phyloP scores from a whole-genome alignment of 2,113 vertebrate genomes.

The Athene noctua region DNA sequence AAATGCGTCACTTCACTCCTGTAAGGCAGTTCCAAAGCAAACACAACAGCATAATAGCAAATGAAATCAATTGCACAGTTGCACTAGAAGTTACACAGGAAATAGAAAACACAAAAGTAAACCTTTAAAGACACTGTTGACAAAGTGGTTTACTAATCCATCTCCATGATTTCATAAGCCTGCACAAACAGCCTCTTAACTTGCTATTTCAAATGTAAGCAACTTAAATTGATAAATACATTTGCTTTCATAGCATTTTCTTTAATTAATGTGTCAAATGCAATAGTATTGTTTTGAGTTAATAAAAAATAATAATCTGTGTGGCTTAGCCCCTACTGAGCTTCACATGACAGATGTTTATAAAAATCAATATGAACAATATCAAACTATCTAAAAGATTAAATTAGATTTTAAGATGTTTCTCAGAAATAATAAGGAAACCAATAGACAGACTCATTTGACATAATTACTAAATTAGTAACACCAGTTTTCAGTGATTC shows the following conservation, averaged over 20 bases:
- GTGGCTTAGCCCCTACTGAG: background rate
- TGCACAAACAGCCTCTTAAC: background rate
- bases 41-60: rapidly evolving
- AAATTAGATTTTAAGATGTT: background rate
- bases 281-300: conserved; percentile 28
- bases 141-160: background rate
- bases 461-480: background rate
- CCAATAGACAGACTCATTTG: background rate
- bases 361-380: background rate
- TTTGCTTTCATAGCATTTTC: background rate
- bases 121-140: background rate
- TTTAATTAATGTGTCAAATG: conserved; percentile 17
- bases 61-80: background rate
- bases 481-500: background rate
- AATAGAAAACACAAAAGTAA: background rate
- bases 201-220: background rate
- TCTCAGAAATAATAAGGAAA: background rate
- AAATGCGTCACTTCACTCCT: background rate
- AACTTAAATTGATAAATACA: background rate
- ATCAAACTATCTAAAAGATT: background rate
- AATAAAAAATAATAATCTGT: background rate
- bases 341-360: background rate
- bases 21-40: background rate
- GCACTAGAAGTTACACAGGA: background rate
- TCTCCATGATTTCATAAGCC: background rate